Conservation (phyloP, 2,888 invertebrate genomes). For the Pollenia amentaria region DNA sequence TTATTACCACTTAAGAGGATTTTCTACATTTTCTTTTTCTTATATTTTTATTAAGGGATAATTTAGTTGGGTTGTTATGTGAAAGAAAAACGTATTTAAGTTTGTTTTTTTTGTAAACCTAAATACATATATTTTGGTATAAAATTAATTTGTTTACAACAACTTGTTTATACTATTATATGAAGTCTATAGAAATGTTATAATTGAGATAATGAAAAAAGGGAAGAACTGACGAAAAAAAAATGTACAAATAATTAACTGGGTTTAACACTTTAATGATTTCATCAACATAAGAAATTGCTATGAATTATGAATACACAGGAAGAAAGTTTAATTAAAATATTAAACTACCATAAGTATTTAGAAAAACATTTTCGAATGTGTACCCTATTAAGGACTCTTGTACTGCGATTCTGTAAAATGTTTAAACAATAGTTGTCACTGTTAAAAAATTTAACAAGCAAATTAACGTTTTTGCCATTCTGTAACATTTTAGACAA, state of each 20-base stretch:
- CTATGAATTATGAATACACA: neutral
- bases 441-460: too few species aligned
- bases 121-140: neutral
- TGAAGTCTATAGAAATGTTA: slow-evolving; percentile 15
- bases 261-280: slow-evolving; percentile 46
- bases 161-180: neutral
- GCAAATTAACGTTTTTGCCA: too few species aligned
- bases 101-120: neutral
- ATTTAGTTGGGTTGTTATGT: neutral
- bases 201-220: slow-evolving; percentile 22
- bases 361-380: too few species aligned
- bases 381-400: too few species aligned
- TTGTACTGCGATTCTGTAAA: too few species aligned
- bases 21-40: slow-evolving; percentile 3
- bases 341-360: too few species aligned
- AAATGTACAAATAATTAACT: slow-evolving; percentile 41
- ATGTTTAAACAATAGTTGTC: too few species aligned
- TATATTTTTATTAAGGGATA: slow-evolving; percentile 13
- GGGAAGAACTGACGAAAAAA: neutral
- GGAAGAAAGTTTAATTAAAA: slow-evolving; percentile 13
- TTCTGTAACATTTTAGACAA: too few species aligned
- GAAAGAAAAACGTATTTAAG: neutral
- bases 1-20: slow-evolving; percentile 50
- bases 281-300: slow-evolving; percentile 11
- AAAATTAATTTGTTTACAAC: slow-evolving; percentile 44